These are phyloP conservation scores for Isaurus tuberculatus DNA, from an alignment of 92 coral and sea anemone species.

Conservation along the genomic window DNA sequence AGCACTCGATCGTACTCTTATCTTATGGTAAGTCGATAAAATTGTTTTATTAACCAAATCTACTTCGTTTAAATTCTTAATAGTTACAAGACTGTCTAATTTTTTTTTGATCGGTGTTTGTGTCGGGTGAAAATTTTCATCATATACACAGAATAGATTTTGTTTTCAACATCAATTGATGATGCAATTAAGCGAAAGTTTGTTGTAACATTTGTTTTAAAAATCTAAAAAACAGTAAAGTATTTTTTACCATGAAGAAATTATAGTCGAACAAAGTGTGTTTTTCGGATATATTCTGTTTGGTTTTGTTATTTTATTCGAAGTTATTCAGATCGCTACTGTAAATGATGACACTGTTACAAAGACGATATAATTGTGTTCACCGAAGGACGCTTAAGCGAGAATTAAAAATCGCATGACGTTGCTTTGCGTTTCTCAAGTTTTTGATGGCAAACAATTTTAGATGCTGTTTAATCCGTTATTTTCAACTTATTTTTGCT, in stretches of 20 bases:
- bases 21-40: slow-evolving; percentile 8
- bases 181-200: background rate
- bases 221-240: background rate
- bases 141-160: background rate
- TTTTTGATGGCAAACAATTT: too few species aligned
- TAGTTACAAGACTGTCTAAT: background rate
- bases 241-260: background rate
- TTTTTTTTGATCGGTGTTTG: background rate
- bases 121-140: background rate
- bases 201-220: background rate
- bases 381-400: too few species aligned
- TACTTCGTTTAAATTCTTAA: background rate
- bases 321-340: too few species aligned
- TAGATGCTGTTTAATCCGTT: too few species aligned
- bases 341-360: too few species aligned
- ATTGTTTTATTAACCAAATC: background rate
- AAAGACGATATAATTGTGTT: background rate
- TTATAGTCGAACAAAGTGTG: background rate
- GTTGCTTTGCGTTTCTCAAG: too few species aligned
- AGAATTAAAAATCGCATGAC: too few species aligned
- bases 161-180: background rate
- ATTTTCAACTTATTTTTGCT: background rate
- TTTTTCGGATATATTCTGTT: background rate
- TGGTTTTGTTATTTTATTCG: background rate
- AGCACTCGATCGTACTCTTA: background rate